A percentile compares a stretch with the other conserved stretches of the same genome.
phyloP scores from a whole-genome alignment of 2,888 invertebrate genomes.

The Norana najaformis region DNA sequence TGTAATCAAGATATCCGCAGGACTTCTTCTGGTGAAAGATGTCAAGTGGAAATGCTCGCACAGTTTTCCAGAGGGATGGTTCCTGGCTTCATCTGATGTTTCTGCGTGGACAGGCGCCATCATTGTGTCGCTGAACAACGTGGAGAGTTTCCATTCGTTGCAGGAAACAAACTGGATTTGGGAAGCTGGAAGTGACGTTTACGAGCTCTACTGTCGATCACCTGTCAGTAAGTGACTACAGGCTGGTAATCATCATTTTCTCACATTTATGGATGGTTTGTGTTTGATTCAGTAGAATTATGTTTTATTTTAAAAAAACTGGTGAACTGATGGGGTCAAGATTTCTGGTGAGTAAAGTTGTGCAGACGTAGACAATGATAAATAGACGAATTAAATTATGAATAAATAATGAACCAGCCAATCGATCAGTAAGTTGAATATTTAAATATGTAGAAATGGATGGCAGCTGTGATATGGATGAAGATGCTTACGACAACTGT shows the following conservation, averaged over 20 bases:
- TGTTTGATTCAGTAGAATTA: neutral
- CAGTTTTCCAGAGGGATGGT: neutral
- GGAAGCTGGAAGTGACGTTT: neutral
- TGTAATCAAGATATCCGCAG: neutral
- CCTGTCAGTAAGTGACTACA: neutral
- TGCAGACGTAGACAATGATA: no score
- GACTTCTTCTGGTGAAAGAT: neutral
- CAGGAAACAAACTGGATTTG: neutral
- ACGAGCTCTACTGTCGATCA: constrained; percentile 1
- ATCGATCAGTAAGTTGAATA: no score
- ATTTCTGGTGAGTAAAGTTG: neutral
- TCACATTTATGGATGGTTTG: neutral
- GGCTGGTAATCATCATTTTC: neutral
- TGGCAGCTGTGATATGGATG: neutral
- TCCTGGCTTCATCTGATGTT: neutral
- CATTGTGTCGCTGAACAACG: neutral
- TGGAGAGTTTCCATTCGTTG: neutral
- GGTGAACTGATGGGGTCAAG: no score
- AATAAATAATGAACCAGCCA: no score
- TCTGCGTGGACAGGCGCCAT: neutral
- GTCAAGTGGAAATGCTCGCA: neutral
- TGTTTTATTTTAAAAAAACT: neutral
- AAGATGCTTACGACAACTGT: neutral
- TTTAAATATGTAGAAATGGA: no score
- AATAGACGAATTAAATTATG: no score